phyloP scores from a whole-genome alignment of 1,140 invertebrate species.

The Drosophila kanapiae region DNA sequence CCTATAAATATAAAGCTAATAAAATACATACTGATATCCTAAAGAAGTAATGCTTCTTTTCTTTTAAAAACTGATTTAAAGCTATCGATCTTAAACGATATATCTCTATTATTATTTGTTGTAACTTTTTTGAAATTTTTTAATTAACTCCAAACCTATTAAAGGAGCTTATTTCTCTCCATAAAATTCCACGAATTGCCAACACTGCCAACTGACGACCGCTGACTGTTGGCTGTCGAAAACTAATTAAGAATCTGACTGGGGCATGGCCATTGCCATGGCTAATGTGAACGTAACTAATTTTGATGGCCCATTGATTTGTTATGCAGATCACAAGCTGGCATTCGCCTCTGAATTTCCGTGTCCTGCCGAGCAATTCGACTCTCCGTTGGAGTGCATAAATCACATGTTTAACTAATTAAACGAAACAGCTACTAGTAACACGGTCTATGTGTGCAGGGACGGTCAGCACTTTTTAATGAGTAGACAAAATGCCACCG shows the following conservation, averaged over 20 bases:
- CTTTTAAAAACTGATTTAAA: too few species aligned
- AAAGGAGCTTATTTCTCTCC: neutral
- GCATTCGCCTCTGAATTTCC: conserved; percentile 20
- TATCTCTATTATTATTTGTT: neutral
- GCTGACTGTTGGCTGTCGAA: conserved; percentile 22
- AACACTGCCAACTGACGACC: conserved; percentile 8
- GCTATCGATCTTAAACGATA: too few species aligned
- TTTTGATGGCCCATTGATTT: conserved; percentile 67
- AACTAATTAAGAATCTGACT: conserved; percentile 63
- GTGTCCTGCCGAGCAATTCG: conserved; percentile 24
- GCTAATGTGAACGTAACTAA: conserved; percentile 42
- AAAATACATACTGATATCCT: too few species aligned
- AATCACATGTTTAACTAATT: conserved; percentile 75
- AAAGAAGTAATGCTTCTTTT: too few species aligned
- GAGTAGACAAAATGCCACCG: conserved; percentile 64
- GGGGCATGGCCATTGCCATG: conserved; percentile 45
- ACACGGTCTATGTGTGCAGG: conserved; percentile 17
- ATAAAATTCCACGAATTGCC: neutral
- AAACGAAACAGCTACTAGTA: conserved; percentile 62
- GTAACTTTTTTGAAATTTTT: neutral
- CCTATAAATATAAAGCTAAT: too few species aligned
- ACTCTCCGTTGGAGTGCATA: conserved; percentile 41
- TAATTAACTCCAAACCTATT: neutral
- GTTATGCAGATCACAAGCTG: conserved; percentile 40
- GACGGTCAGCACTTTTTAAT: conserved; percentile 55